Conservation (phyloP, 2,888 invertebrate genomes). For the Globia sparganii region DNA sequence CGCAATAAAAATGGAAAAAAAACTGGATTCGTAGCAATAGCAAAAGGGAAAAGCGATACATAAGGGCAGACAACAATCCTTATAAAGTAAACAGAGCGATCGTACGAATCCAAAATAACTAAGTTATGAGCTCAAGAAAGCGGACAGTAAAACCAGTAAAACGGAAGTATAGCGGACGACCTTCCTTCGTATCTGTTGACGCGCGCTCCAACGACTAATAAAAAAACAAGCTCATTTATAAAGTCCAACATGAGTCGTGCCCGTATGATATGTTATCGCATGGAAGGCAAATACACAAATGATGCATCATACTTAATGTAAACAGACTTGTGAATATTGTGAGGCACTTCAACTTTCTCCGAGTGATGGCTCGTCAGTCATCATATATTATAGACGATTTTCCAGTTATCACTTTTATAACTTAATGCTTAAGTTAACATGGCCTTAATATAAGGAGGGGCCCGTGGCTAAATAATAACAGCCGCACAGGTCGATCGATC, state of each 20-base stretch:
- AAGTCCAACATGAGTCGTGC: conserved; percentile 67
- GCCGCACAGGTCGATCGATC: too few relatives aligned
- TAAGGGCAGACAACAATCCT: conserved; percentile 64
- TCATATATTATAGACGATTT: conserved; percentile 84
- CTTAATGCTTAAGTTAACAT: conserved; percentile 62
- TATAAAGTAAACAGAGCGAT: conserved; percentile 66
- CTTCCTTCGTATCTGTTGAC: conserved; percentile 68
- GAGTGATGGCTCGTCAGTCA: conserved; percentile 86
- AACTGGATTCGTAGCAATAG: conserved; percentile 60
- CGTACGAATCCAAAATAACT: conserved; percentile 72
- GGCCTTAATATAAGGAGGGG: too few relatives aligned
- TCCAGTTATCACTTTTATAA: conserved; percentile 82
- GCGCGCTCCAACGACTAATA: conserved; percentile 61
- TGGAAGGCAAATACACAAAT: conserved; percentile 75
- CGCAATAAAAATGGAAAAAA: conserved; percentile 48
- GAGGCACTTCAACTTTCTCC: conserved; percentile 87
- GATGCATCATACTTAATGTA: conserved; percentile 78
- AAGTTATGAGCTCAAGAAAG: conserved; percentile 74
- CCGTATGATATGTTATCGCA: conserved; percentile 64
- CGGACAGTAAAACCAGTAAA: conserved; percentile 71
- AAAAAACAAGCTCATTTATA: conserved; percentile 65
- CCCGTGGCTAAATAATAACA: too few relatives aligned
- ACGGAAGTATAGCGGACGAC: conserved; percentile 74
- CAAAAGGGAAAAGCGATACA: conserved; percentile 63
- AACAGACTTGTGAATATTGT: conserved; percentile 84